A percentile compares a stretch with the other conserved stretches of the same genome.
These are phyloP conservation scores for Yoshiicerus persimilis DNA, from an alignment of 1,140 invertebrate species.

Conservation along the genomic window DNA sequence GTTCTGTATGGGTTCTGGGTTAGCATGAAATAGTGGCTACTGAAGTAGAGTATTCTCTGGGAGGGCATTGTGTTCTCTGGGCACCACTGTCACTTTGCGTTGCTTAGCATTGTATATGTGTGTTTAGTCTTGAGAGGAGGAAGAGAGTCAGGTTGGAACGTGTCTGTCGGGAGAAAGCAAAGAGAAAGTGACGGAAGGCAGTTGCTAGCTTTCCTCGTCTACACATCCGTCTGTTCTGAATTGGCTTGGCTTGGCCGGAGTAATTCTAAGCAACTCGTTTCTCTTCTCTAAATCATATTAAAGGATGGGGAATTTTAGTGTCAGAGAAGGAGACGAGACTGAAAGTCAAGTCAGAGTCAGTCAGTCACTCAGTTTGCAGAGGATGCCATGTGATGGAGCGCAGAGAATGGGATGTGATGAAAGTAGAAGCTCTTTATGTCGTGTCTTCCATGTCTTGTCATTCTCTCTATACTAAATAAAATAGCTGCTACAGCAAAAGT, in stretches of 20 bases:
- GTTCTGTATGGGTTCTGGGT: no score
- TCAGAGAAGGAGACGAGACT: background rate
- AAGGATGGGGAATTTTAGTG: background rate
- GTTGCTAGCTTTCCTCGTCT: background rate
- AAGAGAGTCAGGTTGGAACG: background rate
- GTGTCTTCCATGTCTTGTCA: background rate
- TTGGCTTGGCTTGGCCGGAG: background rate
- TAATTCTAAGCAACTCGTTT: background rate
- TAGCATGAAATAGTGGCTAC: background rate
- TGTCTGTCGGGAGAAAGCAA: background rate
- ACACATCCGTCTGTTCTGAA: background rate
- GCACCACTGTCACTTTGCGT: background rate
- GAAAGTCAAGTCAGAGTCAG: background rate
- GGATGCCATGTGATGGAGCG: background rate
- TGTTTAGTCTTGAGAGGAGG: no score
- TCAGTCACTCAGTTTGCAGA: background rate
- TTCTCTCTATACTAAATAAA: background rate
- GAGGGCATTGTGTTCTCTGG: background rate
- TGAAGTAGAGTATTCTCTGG: background rate
- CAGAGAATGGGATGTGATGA: background rate
- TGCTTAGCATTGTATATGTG: background rate
- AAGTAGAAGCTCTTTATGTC: background rate
- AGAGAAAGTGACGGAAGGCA: background rate
- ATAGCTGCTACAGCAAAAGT: background rate
- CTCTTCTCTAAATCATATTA: background rate